Percentiles rank a stretch among this genome's conserved stretches.
Evolutionary conservation across 2,797 vertebrate genomes (phyloP).

Genomic region (Synanceia verrucosa): DNA sequence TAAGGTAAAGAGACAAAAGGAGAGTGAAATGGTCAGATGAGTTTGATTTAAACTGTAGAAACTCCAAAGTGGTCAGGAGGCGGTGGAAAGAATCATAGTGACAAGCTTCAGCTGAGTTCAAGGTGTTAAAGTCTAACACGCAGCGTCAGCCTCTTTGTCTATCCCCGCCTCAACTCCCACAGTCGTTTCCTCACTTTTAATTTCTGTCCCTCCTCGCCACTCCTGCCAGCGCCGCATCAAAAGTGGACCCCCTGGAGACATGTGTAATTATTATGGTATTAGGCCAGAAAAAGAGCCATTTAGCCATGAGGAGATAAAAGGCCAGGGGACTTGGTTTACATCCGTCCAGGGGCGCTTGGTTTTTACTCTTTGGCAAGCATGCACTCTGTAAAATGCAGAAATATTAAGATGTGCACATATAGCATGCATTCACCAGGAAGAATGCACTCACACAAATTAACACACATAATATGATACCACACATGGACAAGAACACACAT

Average conservation of each 20-base stretch:
- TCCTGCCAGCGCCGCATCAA: constrained; percentile 61
- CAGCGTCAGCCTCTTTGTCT: constrained; percentile 78
- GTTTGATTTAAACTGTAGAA: constrained; percentile 42
- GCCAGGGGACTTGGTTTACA: constrained; percentile 36
- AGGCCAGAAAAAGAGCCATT: constrained; percentile 75
- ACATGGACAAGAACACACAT: neutral
- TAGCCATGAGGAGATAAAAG: constrained; percentile 77
- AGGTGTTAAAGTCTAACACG: constrained; percentile 65
- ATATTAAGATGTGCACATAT: neutral
- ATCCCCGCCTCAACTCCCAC: constrained; percentile 66
- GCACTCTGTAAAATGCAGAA: too few species aligned
- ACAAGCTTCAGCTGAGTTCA: constrained; percentile 75
- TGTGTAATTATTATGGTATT: constrained; percentile 86
- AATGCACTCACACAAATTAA: neutral
- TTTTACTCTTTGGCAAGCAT: constrained; percentile 10
- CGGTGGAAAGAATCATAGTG: constrained; percentile 74
- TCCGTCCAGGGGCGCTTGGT: constrained; percentile 19
- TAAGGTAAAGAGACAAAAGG: constrained; percentile 27
- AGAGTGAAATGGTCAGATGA: constrained; percentile 35
- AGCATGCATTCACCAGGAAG: neutral
- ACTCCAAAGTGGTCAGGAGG: constrained; percentile 52
- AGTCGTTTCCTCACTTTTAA: constrained; percentile 82
- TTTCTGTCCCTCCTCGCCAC: constrained; percentile 60
- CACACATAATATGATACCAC: neutral
- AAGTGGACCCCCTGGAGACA: constrained; percentile 74